Conservation (phyloP, 2,888 invertebrate species). For the Ceraclea dissimilis region DNA sequence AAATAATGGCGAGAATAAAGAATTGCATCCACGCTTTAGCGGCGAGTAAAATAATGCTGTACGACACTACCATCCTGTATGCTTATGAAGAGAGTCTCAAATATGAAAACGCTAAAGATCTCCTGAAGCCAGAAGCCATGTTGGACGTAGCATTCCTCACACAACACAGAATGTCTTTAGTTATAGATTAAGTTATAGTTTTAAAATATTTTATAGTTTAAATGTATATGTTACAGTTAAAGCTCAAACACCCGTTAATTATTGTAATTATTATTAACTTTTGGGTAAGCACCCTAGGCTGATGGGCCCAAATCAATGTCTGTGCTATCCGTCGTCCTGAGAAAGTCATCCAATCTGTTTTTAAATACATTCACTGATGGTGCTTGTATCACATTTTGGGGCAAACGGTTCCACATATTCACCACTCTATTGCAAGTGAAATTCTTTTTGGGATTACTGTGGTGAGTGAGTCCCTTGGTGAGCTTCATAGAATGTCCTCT, state of each 20-base stretch:
- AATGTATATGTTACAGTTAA: no score
- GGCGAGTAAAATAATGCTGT: conserved; percentile 81
- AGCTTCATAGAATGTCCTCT: no score
- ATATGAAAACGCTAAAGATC: conserved; percentile 65
- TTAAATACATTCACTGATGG: no score
- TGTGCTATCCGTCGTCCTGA: no score
- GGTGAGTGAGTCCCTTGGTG: no score
- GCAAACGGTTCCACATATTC: no score
- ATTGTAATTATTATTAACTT: background rate
- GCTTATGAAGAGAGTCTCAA: conserved; percentile 85
- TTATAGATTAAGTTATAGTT: background rate
- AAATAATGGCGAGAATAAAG: conserved; percentile 79
- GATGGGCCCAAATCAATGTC: no score
- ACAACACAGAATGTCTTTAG: conserved; percentile 52
- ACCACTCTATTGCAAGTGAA: no score
- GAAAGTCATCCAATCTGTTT: no score
- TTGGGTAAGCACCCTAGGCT: no score
- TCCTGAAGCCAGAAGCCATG: conserved; percentile 78
- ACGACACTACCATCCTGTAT: conserved; percentile 84
- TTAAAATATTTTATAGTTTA: background rate
- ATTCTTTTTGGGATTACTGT: no score
- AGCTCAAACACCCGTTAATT: background rate
- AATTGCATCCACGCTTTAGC: conserved; percentile 86
- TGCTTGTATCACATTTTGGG: no score
- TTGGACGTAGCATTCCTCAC: conserved; percentile 74